phyloP scores from a whole-genome alignment of 2,113 vertebrate genomes.

The Mus pahari region DNA sequence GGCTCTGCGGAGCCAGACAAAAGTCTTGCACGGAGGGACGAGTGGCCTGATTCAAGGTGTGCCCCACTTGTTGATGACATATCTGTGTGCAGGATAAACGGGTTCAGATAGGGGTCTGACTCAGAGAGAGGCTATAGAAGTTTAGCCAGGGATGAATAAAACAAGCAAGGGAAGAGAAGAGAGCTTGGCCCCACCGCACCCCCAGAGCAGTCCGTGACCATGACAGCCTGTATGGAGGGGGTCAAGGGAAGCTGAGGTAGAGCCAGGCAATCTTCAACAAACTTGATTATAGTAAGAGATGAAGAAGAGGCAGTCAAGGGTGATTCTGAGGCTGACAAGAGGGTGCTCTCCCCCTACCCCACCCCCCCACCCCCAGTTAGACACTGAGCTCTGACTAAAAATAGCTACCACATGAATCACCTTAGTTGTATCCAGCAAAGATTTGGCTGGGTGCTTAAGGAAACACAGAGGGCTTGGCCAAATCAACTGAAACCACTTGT shows the following conservation, averaged over 20 bases:
- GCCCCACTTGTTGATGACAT: not conserved
- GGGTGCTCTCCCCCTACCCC: not conserved
- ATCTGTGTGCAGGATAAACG: not conserved
- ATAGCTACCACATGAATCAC: constrained; percentile 60
- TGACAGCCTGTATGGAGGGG: not conserved
- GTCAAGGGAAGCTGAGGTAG: constrained; percentile 10
- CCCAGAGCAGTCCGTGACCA: not conserved
- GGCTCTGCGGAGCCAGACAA: not conserved
- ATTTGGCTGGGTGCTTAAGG: constrained; percentile 56
- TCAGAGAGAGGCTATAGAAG: not conserved
- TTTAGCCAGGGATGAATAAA: not conserved
- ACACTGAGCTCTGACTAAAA: constrained; percentile 61
- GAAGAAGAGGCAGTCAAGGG: not conserved
- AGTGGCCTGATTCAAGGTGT: not conserved
- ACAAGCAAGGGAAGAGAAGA: not conserved
- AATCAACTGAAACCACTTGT: constrained; percentile 46
- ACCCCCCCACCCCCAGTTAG: not conserved
- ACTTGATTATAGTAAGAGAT: not conserved
- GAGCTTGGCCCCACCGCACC: not conserved
- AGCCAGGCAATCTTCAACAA: not conserved
- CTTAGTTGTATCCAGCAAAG: constrained; percentile 51
- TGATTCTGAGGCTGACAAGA: not conserved
- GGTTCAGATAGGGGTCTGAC: not conserved
- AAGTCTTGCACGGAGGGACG: not conserved
- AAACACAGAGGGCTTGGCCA: constrained; percentile 58